Evolutionary conservation across 1,140 invertebrate species (phyloP), one percentile per base, ranked within the genome.

Genomic region (Dendrolimus punctatus): DNA sequence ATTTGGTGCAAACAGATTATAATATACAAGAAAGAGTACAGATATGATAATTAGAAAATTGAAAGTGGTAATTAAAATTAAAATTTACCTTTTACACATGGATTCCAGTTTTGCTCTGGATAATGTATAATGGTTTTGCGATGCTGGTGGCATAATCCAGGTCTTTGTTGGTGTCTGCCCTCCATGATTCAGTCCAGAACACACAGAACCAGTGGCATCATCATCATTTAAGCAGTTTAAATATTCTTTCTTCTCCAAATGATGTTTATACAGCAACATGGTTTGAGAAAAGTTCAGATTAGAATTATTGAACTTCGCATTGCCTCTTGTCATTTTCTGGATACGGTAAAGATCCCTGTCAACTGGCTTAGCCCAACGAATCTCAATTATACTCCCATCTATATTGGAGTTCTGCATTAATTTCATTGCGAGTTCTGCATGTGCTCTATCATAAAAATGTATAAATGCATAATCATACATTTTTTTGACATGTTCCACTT

Each of bases 391-490:
- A 58, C 70, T 74, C 38, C 80, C 82, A 55, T 85, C 82, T 47
- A 85, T 67, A 23, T 80, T 77, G 5, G 63, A 56, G 76, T 85
- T 80, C 59, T 83, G 77, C 39, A 89, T 68, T 54, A 68, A 70
- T 5, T 64, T 48, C 63, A 88, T 69, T 8, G 87, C 89, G 40
- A 72, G 49, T 66, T 89, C 85, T n/a, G 88, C 87, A 59, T 83
- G 64, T 39, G 76, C 67, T 23, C 87, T 61, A 23, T 77, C 71
- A 55, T 64, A 68, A 50, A 89, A 85, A 68, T 89, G 88, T 49
- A 89, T 70, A 57, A 89, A 89, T 0, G 88, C 88, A 66, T 89
- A 89, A 51, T 89, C 85, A 66, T 85, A 85, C 8, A 87, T 82
- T 58, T 88, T 89, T 69, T 88, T 88, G 4, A 88, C 66, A 10